phyloP scores from a whole-genome alignment of 2,888 invertebrate genomes.

The Thysanoteuthis rhombus region DNA sequence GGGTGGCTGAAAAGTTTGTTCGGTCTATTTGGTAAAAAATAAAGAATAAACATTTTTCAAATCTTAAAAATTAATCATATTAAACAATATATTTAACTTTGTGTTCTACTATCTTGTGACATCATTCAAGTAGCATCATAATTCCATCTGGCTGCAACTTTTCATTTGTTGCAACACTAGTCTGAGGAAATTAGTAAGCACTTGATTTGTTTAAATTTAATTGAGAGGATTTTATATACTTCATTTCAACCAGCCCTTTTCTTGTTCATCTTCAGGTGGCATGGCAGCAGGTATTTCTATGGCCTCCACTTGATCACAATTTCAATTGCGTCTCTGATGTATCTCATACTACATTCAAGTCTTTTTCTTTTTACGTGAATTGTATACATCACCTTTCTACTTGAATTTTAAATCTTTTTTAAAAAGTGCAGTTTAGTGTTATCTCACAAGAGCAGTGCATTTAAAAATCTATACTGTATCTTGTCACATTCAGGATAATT shows the following conservation, averaged over 20 bases:
- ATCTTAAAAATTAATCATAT: too few species aligned
- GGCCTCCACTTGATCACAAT: neutral
- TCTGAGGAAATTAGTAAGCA: too few species aligned
- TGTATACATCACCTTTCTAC: neutral
- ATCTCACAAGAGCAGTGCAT: neutral
- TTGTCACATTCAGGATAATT: neutral
- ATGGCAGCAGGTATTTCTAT: neutral
- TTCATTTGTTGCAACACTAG: too few species aligned
- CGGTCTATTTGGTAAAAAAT: too few species aligned
- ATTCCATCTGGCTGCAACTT: too few species aligned
- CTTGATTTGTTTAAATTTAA: too few species aligned
- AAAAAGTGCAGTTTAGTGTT: neutral
- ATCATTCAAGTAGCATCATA: too few species aligned
- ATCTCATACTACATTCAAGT: neutral
- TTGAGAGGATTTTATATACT: neutral
- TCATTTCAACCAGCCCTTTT: neutral
- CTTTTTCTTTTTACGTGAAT: neutral
- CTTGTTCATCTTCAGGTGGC: neutral
- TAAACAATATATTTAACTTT: too few species aligned
- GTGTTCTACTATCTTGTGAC: too few species aligned
- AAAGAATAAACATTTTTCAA: too few species aligned
- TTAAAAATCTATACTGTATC: neutral
- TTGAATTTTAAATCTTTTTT: neutral
- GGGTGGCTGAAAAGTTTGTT: too few species aligned
- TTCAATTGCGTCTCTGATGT: neutral